phyloP scores from a whole-genome alignment of 2,888 invertebrate species.

The Philonicus albiceps region DNA sequence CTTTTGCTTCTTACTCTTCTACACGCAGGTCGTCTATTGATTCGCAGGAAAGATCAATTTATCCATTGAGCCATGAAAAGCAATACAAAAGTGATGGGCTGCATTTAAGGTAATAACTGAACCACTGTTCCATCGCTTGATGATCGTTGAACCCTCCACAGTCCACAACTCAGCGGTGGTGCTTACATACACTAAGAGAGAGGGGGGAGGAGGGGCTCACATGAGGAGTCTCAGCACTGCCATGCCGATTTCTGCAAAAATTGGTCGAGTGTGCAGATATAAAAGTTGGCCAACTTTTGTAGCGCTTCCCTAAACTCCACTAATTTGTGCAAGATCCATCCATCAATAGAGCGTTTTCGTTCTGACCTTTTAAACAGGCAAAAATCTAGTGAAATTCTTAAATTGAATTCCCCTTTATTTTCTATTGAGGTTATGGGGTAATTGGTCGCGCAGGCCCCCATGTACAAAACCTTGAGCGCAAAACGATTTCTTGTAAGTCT shows the following conservation, averaged over 20 bases:
- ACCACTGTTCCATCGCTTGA: slow-evolving; percentile 6
- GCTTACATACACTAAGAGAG: background rate
- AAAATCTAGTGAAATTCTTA: background rate
- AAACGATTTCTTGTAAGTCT: background rate
- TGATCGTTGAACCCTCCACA: slow-evolving; percentile 27
- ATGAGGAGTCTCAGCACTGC: background rate
- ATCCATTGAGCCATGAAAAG: slow-evolving; percentile 19
- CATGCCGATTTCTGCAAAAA: background rate
- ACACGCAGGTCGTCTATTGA: background rate
- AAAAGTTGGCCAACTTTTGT: background rate
- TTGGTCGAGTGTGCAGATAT: background rate
- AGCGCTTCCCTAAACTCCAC: background rate
- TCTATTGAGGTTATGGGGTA: slow-evolving; percentile 32
- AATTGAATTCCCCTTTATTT: background rate
- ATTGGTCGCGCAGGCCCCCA: background rate
- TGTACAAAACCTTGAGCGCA: slow-evolving; percentile 3
- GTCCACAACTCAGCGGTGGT: background rate
- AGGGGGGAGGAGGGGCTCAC: too few species aligned
- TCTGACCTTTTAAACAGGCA: background rate
- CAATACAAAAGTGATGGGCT: slow-evolving; percentile 9
- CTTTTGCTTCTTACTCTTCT: background rate
- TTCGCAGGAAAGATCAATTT: slow-evolving; percentile 27
- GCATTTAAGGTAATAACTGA: background rate
- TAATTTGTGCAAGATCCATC: background rate
- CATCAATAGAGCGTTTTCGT: background rate